A percentile compares a stretch with the other conserved stretches of the same genome.
These are phyloP conservation scores for Morphnarchus princeps DNA, from an alignment of 2,113 vertebrate species.

Conservation along the genomic window DNA sequence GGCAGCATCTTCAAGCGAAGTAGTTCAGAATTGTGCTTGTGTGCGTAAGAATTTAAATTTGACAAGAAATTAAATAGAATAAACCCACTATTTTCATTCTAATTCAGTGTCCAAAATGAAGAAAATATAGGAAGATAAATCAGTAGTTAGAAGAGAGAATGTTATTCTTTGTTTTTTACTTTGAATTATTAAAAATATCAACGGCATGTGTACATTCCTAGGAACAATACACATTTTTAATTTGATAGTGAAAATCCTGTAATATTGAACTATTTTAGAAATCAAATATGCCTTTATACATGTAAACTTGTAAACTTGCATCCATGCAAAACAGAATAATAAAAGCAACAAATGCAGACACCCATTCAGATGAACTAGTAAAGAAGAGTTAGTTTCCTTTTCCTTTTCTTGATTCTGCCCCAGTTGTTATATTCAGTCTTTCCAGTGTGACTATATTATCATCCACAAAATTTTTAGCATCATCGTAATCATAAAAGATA, in stretches of 20 bases:
- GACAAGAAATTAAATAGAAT: background rate
- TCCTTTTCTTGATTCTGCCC: constrained; percentile 44
- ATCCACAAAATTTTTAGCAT: constrained; percentile 69
- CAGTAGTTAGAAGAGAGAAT: background rate
- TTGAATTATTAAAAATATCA: background rate
- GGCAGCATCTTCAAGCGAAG: background rate
- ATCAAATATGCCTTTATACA: background rate
- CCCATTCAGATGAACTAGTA: background rate
- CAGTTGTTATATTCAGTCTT: constrained; percentile 26
- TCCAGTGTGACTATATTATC: constrained; percentile 43
- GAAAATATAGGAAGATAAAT: background rate
- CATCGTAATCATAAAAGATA: constrained; percentile 66
- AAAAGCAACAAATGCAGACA: background rate
- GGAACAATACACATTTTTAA: background rate
- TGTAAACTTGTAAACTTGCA: background rate
- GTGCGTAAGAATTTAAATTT: background rate
- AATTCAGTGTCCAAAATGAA: background rate
- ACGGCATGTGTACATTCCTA: background rate
- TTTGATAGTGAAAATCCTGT: background rate
- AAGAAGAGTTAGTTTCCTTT: constrained; percentile 9
- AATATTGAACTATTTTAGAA: background rate
- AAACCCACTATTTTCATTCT: background rate
- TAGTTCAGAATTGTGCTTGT: background rate
- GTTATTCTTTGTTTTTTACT: background rate
- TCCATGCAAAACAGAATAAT: background rate